Conservation (phyloP, 1,140 invertebrate genomes). For the Temnothorax curvispinosus region DNA sequence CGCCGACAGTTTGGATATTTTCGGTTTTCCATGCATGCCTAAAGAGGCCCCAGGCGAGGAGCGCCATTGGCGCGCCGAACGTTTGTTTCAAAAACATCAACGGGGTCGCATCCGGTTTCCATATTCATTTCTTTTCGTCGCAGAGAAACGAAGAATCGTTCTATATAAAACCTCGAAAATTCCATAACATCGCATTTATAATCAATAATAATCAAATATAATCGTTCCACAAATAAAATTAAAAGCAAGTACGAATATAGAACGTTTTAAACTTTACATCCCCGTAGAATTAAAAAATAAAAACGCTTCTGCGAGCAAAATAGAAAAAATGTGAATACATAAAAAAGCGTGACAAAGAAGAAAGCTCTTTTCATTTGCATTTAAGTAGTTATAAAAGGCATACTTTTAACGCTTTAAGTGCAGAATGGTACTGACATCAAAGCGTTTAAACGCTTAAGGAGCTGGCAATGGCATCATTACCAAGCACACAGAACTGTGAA, state of each 20-base stretch:
- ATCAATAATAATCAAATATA: background rate
- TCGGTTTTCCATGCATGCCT: constrained; percentile 32
- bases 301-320: background rate
- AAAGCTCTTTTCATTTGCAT: constrained; percentile 44
- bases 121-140: background rate
- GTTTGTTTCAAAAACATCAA: background rate
- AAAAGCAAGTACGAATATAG: no score
- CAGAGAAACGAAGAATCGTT: background rate
- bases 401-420: constrained; percentile 20
- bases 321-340: background rate
- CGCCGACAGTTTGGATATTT: constrained; percentile 36
- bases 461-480: constrained; percentile 2
- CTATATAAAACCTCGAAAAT: no score
- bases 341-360: constrained; percentile 15
- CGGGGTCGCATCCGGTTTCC: background rate
- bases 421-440: constrained; percentile 13
- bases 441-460: constrained; percentile 3
- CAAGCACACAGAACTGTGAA: background rate
- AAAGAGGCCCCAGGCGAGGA: background rate
- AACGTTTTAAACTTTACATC: constrained; percentile 8
- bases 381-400: constrained; percentile 32
- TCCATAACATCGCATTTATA: background rate
- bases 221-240: background rate
- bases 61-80: no score
- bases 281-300: background rate